These are phyloP conservation scores for Zelostemma sp. DNA, from an alignment of 1,140 invertebrate genomes.

Conservation along the genomic window DNA sequence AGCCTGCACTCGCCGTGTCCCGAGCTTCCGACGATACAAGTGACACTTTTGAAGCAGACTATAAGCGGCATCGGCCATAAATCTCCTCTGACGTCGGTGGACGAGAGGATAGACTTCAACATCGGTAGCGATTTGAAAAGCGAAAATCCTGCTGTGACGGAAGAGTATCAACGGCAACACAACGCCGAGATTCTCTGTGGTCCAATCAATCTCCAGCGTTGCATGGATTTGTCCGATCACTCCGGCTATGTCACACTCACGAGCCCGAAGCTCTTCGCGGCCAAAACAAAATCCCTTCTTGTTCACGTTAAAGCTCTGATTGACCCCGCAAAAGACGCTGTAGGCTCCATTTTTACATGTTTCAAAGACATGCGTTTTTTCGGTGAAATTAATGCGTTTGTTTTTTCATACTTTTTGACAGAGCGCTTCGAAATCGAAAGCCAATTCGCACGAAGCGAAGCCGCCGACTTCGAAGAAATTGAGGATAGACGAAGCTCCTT, in stretches of 20 bases:
- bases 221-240: constrained; percentile 87
- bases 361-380: no score
- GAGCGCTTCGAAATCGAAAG: constrained; percentile 18
- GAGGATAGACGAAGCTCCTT: constrained; percentile 65
- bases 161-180: constrained; percentile 86
- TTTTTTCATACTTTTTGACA: constrained; percentile 1
- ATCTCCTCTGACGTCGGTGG: constrained; percentile 63
- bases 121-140: constrained; percentile 69
- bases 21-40: constrained; percentile 75
- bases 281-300: constrained; percentile 83
- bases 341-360: constrained; percentile 27
- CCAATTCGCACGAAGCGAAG: constrained; percentile 62
- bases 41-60: constrained; percentile 88
- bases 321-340: constrained; percentile 75
- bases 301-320: constrained; percentile 87
- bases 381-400: no score
- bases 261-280: constrained; percentile 85
- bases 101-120: constrained; percentile 76
- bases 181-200: constrained; percentile 92
- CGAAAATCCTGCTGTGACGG: constrained; percentile 83
- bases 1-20: constrained; percentile 81
- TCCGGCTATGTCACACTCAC: constrained; percentile 87
- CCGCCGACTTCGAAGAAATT: constrained; percentile 67
- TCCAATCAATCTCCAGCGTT: constrained; percentile 83
- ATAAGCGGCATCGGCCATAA: constrained; percentile 78